Percentiles rank a stretch among this genome's conserved stretches.
phyloP scores from a whole-genome alignment of 1,140 invertebrate genomes.

The Drosophila parvula region DNA sequence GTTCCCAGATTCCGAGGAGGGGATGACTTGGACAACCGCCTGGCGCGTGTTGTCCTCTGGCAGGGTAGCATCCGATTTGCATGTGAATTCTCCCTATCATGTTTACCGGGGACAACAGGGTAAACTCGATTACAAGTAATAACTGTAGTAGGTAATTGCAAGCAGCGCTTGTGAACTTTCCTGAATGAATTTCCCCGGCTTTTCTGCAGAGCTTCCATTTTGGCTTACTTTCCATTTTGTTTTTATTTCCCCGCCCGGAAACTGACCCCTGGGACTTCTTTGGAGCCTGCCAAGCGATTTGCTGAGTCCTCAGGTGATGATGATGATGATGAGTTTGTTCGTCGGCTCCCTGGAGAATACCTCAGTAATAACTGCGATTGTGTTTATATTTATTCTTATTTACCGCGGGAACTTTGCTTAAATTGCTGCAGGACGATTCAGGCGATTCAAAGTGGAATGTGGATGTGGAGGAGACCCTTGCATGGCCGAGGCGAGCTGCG shows the following conservation, averaged over 20 bases:
- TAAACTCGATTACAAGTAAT: slow-evolving; percentile 57
- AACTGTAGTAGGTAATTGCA: slow-evolving; percentile 61
- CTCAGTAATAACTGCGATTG: slow-evolving; percentile 75
- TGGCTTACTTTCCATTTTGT: slow-evolving; percentile 40
- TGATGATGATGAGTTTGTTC: slow-evolving; percentile 46
- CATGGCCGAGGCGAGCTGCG: slow-evolving; percentile 52
- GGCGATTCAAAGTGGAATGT: not conserved
- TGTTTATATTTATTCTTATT: slow-evolving; percentile 77
- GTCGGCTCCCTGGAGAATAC: slow-evolving; percentile 56
- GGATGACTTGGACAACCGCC: slow-evolving; percentile 18
- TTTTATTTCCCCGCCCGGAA: slow-evolving; percentile 44
- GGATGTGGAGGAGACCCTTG: slow-evolving; percentile 45
- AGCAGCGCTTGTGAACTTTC: slow-evolving; percentile 70
- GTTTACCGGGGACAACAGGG: not conserved
- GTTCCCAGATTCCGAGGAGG: slow-evolving; percentile 33
- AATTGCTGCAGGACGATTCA: slow-evolving; percentile 52
- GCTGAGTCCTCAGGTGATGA: slow-evolving; percentile 56
- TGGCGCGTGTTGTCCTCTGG: slow-evolving; percentile 31
- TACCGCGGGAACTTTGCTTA: slow-evolving; percentile 57
- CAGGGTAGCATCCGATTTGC: slow-evolving; percentile 50
- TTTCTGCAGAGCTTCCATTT: slow-evolving; percentile 23
- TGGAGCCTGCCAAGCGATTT: slow-evolving; percentile 67
- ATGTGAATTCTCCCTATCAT: slow-evolving; percentile 49
- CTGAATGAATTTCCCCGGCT: slow-evolving; percentile 69
- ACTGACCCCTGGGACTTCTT: slow-evolving; percentile 63